phyloP scores from a whole-genome alignment of 1,140 invertebrate species.

The Drosophila mauritiana region DNA sequence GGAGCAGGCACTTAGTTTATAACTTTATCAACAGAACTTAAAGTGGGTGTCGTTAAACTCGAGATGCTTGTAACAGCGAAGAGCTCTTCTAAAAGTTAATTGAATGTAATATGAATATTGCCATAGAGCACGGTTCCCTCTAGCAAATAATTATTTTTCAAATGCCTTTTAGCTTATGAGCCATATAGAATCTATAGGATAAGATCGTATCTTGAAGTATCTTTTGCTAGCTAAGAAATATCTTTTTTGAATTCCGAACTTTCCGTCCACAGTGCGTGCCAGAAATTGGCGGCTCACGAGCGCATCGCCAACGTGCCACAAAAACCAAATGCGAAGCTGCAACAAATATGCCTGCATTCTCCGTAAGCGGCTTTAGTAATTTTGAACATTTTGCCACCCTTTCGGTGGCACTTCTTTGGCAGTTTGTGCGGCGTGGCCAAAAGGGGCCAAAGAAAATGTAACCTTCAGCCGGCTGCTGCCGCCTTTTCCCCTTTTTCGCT shows the following conservation, averaged over 20 bases:
- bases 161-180: no score
- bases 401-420: slow-evolving; percentile 34
- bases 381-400: slow-evolving; percentile 57
- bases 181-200: no score
- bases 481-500: neutral
- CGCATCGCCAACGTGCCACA: slow-evolving; percentile 37
- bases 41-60: slow-evolving; percentile 26
- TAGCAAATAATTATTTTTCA: neutral
- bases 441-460: slow-evolving; percentile 44
- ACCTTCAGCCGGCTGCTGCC: slow-evolving; percentile 55
- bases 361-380: slow-evolving; percentile 78
- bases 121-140: neutral
- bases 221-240: neutral
- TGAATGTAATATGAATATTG: slow-evolving; percentile 26
- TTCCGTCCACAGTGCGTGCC: neutral
- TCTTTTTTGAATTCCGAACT: neutral
- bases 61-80: slow-evolving; percentile 15
- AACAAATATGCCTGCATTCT: slow-evolving; percentile 37
- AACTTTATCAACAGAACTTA: slow-evolving; percentile 17
- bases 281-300: slow-evolving; percentile 29
- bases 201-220: no score
- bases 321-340: slow-evolving; percentile 28
- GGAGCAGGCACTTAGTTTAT: slow-evolving; percentile 7
- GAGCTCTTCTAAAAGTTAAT: slow-evolving; percentile 34
- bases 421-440: slow-evolving; percentile 19